These are phyloP conservation scores for Chaenocephalus aceratus DNA, from an alignment of 2,113 vertebrate genomes.

Conservation along the genomic window DNA sequence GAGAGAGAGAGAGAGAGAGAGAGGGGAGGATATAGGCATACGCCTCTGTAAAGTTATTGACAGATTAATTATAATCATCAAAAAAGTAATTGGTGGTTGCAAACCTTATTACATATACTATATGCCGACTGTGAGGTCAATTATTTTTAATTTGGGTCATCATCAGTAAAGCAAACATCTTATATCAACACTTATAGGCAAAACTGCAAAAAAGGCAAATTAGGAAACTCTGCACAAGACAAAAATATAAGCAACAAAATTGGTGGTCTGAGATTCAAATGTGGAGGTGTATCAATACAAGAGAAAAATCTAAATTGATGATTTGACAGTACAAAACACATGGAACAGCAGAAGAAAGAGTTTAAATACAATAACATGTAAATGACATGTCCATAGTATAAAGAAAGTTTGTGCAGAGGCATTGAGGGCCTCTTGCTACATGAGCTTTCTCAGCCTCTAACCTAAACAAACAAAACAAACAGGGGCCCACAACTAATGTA, in stretches of 20 bases:
- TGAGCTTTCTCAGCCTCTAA: constrained; percentile 23
- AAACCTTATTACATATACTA: background rate
- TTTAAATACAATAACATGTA: background rate
- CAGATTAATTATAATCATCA: background rate
- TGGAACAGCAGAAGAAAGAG: background rate
- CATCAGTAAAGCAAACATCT: background rate
- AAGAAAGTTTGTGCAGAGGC: constrained; percentile 4
- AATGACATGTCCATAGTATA: constrained; percentile 2
- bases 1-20: background rate
- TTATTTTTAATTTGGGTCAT: background rate
- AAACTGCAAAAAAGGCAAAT: background rate
- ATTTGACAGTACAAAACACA: background rate
- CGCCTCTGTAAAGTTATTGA: too few species aligned
- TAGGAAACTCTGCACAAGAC: background rate
- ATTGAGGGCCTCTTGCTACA: constrained; percentile 22
- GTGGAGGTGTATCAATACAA: background rate
- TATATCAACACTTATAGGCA: background rate
- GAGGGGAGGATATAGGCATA: too few species aligned
- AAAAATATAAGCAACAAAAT: background rate
- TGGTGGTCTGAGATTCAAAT: background rate
- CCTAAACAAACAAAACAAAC: constrained; percentile 22
- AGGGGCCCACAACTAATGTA: constrained; percentile 21
- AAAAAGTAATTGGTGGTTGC: background rate
- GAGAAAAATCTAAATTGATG: background rate
- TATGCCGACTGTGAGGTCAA: background rate